Percentiles rank a stretch among this genome's conserved stretches.
phyloP scores from a whole-genome alignment of 2,113 vertebrate genomes.

The Cynopterus brachyotis region DNA sequence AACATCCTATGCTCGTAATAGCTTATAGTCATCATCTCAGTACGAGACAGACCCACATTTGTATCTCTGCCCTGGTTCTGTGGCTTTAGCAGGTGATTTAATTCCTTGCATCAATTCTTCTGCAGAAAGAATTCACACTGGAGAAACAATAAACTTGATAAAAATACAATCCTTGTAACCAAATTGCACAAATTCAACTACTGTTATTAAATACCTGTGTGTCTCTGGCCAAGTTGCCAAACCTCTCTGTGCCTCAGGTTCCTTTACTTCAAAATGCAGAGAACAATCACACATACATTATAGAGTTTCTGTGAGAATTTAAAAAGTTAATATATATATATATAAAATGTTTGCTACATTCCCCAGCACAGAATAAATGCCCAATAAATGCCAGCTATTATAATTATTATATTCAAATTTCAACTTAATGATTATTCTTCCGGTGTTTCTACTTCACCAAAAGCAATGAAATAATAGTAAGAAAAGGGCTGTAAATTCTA shows the following conservation, averaged over 20 bases:
- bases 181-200: background rate
- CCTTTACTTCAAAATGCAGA: background rate
- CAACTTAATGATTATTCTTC: background rate
- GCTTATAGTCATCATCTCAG: background rate
- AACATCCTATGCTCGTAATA: too few relatives aligned
- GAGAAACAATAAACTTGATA: background rate
- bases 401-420: background rate
- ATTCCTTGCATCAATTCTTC: background rate
- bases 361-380: background rate
- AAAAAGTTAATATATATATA: background rate
- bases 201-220: background rate
- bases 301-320: background rate
- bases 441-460: background rate
- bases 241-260: background rate
- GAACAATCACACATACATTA: background rate
- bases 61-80: background rate
- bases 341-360: background rate
- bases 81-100: background rate
- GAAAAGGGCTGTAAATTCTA: background rate
- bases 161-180: background rate
- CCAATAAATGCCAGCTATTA: background rate
- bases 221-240: background rate
- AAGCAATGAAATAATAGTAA: conserved; percentile 4
- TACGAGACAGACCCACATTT: background rate
- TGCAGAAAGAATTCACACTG: background rate